Base-by-base conservation (phyloP, 2,888 invertebrate genomes). In the Melanargia galathea region DNA sequence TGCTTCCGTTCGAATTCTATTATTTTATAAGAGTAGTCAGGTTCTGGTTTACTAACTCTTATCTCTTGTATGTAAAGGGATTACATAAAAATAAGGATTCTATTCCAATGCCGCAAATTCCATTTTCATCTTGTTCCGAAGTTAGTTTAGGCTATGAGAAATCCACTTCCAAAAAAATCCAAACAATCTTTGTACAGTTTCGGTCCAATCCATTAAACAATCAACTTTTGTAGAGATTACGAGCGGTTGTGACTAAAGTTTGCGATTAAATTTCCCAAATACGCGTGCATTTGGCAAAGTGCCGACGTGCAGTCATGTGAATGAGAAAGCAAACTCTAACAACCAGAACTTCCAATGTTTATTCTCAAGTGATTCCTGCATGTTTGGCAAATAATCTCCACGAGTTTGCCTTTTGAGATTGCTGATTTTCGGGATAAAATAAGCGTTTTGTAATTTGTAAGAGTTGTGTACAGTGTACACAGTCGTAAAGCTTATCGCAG, bases 241-340 rank as follows among this genome's bases (percentile, higher is more conserved):
- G 26, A 49, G 57, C 22, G 63, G 48, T 48, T 60, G 54, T 60
- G 51, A 58, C 52, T 56, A 62, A 64, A 65, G 60, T 67, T 68
- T 70, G 69, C 70, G 73, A 79, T 78, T 75, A 76, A 76, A 74
- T 75, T 77, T 67, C 68, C 68, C 70, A 70, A 78, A 72, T 72
- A 69, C 72, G 67, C 65, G 68, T 67, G 58, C 63, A 72, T 73
- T 78, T 80, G 77, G 78, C 78, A 72, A 64, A 59, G 52, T 72
- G 78, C 77, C 79, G 70, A 66, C 54, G 58, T 63, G 62, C 60
- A 65, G 33, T 40, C 60, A 55, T 55, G 45, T 20, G 61, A 43
- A 56, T 48, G 33, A 35, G 59, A 62, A 58, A 55, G 51, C 43
- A 24, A 57, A 64, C 62, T 63, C 54, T 56, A 61, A 55, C 52